Percentiles rank a stretch among this genome's conserved stretches.
Evolutionary conservation across 2,113 vertebrate genomes (phyloP).

Genomic region (Piaya cayana): DNA sequence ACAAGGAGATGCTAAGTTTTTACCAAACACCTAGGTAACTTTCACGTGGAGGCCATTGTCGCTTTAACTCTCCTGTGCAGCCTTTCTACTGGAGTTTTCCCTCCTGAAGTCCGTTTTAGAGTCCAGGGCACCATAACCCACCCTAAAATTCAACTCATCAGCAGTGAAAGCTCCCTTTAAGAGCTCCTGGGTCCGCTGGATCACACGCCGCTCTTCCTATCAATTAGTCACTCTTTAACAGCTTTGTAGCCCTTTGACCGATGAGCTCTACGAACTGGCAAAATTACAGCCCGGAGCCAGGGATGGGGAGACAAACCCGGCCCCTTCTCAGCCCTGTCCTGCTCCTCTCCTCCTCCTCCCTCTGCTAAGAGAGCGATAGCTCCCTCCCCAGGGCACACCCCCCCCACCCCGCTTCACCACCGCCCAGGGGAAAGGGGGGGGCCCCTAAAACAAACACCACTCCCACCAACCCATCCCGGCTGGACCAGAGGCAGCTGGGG

Average conservation of each 20-base stretch:
- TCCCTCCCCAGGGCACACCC: neutral
- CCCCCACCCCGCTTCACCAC: neutral
- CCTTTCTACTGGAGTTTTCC: neutral
- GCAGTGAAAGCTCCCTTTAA: neutral
- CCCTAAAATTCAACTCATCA: neutral
- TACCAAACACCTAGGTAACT: neutral
- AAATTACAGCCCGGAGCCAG: neutral
- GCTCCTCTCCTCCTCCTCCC: neutral
- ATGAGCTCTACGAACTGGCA: neutral
- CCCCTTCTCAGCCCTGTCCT: neutral
- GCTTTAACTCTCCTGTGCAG: neutral
- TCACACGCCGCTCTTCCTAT: neutral
- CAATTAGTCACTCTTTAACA: conserved; percentile 7
- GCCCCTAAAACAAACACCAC: neutral
- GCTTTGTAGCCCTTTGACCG: neutral
- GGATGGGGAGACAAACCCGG: neutral
- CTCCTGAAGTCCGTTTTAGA: neutral
- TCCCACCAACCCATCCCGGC: neutral
- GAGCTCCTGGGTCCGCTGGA: neutral
- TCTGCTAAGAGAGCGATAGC: neutral
- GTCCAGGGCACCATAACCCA: neutral
- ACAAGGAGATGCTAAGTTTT: neutral
- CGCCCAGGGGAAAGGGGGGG: neutral
- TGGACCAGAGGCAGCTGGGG: neutral
- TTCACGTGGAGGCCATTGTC: neutral